Base-by-base conservation (phyloP, 2,113 vertebrate genomes). In the Montifringilla adamsi region DNA sequence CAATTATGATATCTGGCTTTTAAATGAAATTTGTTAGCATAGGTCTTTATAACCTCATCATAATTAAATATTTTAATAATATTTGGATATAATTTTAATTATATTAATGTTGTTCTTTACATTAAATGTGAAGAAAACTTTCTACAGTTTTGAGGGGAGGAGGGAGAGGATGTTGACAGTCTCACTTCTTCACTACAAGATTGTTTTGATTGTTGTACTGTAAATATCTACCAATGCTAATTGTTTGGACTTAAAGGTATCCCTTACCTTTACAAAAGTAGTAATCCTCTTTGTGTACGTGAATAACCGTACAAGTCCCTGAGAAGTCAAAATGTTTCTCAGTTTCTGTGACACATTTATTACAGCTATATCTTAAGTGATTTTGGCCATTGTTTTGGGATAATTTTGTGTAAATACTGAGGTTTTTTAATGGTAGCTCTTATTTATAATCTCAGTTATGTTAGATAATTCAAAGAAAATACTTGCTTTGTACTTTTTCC, bases 381-480 rank as follows among this genome's bases (percentile, higher is more conserved):
- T 86, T 76, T 49, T 53, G 22, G 37, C n/a, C 22, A 20, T 75
- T 62, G 24, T 69, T 70, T 83, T 22, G 43, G 11, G 39, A 35
- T 47, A 59, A 6, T 56, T 75, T 74, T 72, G 33, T 33, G 12
- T 66, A 62, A 77, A 84, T 46, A 33, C 8, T 46, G 41, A 60
- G 7, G 1, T 1, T 62, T 84, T 70, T 56, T 49, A 39, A 33
- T 78, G 63, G 10, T 13, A 72, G 16, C 26, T 80, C 1, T 0
- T 58, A 46, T 55, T 74, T 82, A 30, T 64, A 60, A 70, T 55
- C 26, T 70, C 14, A 14, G 2, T 74, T 93, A n/a, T 31, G 3
- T 64, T 95, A 60, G 83, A 23, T 82, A 92, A 92, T 59, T 95
- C 86, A 68, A 6, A 84, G 58, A 87, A 84, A 69, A 84, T 84